A percentile compares a stretch with the other conserved stretches of the same genome.
phyloP scores from a whole-genome alignment of 2,113 vertebrate genomes.

The Cheirogaleus medius region DNA sequence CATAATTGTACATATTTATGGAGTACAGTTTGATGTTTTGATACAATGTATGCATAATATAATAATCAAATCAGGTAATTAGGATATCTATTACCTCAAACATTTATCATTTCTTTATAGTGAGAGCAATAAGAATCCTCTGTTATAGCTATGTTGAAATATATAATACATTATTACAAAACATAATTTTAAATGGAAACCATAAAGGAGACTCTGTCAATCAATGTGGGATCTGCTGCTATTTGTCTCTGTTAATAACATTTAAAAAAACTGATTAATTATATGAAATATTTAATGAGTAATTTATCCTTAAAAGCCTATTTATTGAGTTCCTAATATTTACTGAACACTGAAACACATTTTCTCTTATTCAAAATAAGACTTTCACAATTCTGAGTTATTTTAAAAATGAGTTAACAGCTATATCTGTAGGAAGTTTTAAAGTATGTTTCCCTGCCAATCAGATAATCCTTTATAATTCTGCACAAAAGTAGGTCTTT shows the following conservation, averaged over 20 bases:
- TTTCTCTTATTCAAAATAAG: background rate
- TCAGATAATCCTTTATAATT: background rate
- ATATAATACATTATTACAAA: background rate
- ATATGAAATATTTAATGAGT: background rate
- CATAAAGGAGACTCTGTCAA: background rate
- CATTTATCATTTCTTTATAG: background rate
- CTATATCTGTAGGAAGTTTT: background rate
- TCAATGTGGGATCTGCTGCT: background rate
- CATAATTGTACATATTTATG: background rate
- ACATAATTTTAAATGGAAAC: constrained; percentile 2
- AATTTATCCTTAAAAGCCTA: background rate
- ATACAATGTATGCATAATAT: background rate
- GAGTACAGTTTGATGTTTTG: background rate
- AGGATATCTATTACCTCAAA: background rate
- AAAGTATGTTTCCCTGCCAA: background rate
- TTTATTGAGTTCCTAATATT: background rate
- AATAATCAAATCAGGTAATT: background rate
- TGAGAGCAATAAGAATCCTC: background rate
- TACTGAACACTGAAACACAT: background rate
- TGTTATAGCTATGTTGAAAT: background rate
- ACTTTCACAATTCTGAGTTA: background rate
- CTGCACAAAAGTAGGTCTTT: background rate
- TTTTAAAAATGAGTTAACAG: background rate
- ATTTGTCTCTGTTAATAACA: background rate
- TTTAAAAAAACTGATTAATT: background rate